Percentiles rank a stretch among this genome's conserved stretches.
Evolutionary conservation across 1,140 invertebrate species (phyloP).

Genomic region (Mactra quadrangularis): DNA sequence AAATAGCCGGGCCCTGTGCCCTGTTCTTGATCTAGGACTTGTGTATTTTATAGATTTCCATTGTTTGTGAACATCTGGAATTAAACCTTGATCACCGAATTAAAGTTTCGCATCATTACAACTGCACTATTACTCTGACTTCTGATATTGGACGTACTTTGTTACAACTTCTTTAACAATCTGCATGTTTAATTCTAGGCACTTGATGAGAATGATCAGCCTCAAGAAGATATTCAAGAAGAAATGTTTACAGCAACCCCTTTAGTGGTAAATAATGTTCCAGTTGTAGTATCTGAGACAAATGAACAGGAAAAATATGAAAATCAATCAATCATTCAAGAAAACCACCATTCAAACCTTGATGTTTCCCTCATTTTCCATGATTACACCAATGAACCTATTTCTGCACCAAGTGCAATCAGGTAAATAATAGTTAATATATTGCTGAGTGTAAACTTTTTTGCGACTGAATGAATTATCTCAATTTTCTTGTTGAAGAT

Average conservation of each 20-base stretch:
- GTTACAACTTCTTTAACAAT: too few relatives aligned
- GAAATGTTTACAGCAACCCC: neutral
- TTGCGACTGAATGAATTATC: too few relatives aligned
- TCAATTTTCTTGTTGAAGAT: too few relatives aligned
- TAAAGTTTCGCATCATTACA: too few relatives aligned
- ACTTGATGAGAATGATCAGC: conserved; percentile 20
- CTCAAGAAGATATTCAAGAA: conserved; percentile 4
- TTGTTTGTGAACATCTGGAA: too few relatives aligned
- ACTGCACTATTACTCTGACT: too few relatives aligned
- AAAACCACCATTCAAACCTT: neutral
- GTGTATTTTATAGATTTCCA: too few relatives aligned
- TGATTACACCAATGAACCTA: conserved; percentile 6
- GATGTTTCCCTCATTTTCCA: conserved; percentile 22
- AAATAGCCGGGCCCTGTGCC: too few relatives aligned
- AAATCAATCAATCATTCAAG: conserved; percentile 2
- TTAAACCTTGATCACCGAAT: too few relatives aligned
- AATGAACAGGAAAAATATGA: neutral
- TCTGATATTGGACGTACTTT: too few relatives aligned
- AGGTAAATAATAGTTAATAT: neutral
- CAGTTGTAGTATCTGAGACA: neutral
- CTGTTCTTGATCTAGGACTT: too few relatives aligned
- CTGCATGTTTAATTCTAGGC: neutral
- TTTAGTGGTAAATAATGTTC: neutral
- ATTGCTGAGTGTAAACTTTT: neutral
- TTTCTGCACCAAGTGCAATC: conserved; percentile 8